Conservation (phyloP, 2,888 invertebrate species). For the Enchytraeus crypticus region DNA sequence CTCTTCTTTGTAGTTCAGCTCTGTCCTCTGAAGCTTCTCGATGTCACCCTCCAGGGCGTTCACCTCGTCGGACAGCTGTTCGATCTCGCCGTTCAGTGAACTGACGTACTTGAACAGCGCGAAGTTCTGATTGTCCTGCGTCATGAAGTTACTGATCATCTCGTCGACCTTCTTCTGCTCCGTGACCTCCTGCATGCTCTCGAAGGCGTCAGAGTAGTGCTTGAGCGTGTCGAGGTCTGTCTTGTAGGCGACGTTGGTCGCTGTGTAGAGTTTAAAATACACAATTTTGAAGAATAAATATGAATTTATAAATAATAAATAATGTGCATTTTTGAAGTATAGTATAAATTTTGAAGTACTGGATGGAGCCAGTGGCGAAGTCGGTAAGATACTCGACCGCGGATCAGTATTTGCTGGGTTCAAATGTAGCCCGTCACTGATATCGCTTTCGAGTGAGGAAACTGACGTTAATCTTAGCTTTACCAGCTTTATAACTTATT, state of each 20-base stretch:
- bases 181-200: conserved; percentile 58
- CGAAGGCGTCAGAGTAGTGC: conserved; percentile 65
- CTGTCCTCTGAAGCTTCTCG: conserved; percentile 30
- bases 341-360: too few relatives aligned
- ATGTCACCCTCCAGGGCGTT: conserved; percentile 52
- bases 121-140: conserved; percentile 79
- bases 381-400: too few relatives aligned
- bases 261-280: not conserved
- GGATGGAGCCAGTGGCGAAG: too few relatives aligned
- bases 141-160: conserved; percentile 64
- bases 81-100: conserved; percentile 61
- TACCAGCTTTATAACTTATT: too few relatives aligned
- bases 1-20: conserved; percentile 8
- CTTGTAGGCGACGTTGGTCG: conserved; percentile 35
- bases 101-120: conserved; percentile 80
- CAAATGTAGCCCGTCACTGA: too few relatives aligned
- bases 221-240: conserved; percentile 62
- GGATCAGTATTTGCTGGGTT: too few relatives aligned
- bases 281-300: too few relatives aligned
- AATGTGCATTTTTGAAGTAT: too few relatives aligned
- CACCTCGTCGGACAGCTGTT: conserved; percentile 33
- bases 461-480: too few relatives aligned
- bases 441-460: too few relatives aligned
- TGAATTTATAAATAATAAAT: too few relatives aligned
- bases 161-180: conserved; percentile 39